Conservation (phyloP, 2,113 vertebrate genomes). For the Rhizomys pruinosus region DNA sequence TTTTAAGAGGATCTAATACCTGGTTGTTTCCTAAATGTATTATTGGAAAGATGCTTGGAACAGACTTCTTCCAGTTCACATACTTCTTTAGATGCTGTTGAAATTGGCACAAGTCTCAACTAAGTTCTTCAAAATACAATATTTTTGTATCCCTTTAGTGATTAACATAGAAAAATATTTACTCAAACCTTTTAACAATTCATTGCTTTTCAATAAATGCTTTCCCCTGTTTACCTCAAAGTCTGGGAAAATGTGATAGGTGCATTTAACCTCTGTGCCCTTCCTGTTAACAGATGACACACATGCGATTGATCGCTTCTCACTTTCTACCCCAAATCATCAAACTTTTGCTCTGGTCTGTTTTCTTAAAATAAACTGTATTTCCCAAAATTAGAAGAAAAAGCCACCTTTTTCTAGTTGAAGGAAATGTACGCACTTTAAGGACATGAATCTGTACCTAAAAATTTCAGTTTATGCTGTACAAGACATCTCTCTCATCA, state of each 20-base stretch:
- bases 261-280: background rate
- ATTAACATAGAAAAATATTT: constrained; percentile 46
- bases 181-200: background rate
- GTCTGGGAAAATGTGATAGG: constrained; percentile 33
- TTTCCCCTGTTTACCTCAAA: constrained; percentile 35
- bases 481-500: background rate
- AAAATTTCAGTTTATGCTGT: background rate
- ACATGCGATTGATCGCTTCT: background rate
- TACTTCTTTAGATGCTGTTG: constrained; percentile 1
- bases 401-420: background rate
- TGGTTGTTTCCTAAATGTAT: background rate
- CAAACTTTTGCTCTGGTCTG: constrained; percentile 37
- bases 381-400: constrained; percentile 55
- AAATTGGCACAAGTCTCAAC: background rate
- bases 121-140: constrained; percentile 55
- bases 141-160: constrained; percentile 11
- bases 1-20: constrained; percentile 19
- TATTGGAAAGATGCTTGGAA: background rate
- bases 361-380: background rate
- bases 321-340: constrained; percentile 17
- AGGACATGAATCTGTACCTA: background rate
- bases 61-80: background rate
- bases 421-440: background rate
- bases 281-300: constrained; percentile 41
- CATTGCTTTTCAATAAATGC: constrained; percentile 10